These are phyloP conservation scores for Psittacula cyanocephala DNA, from an alignment of 2,113 vertebrate genomes.

Conservation along the genomic window DNA sequence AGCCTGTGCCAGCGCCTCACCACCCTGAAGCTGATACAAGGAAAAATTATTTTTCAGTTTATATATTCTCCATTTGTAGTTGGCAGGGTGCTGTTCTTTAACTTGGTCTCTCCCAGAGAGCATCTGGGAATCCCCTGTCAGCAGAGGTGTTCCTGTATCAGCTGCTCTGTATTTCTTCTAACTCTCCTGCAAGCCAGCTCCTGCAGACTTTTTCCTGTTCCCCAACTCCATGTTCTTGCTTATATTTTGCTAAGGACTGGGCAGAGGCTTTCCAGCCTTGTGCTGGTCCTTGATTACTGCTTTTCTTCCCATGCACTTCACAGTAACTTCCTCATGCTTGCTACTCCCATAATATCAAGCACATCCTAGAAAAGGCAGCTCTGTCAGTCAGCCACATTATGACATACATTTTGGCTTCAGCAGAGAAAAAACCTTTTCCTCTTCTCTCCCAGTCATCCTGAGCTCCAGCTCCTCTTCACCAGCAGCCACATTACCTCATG, in stretches of 20 bases:
- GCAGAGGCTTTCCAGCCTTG: neutral
- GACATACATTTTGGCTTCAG: constrained; percentile 47
- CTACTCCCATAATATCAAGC: neutral
- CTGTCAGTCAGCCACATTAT: constrained; percentile 25
- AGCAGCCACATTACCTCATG: constrained; percentile 50
- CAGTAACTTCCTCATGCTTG: neutral
- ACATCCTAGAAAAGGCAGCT: neutral
- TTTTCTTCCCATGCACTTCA: neutral
- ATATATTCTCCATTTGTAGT: neutral
- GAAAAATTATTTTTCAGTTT: neutral
- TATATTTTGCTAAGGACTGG: neutral
- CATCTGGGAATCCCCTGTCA: neutral
- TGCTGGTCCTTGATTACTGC: neutral
- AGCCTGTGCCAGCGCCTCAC: neutral
- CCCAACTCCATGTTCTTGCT: neutral
- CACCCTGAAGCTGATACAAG: neutral
- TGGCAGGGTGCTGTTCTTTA: neutral
- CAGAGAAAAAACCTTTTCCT: constrained; percentile 14
- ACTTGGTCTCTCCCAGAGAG: neutral
- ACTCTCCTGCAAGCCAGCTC: neutral
- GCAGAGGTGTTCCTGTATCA: neutral
- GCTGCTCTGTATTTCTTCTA: neutral
- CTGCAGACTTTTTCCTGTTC: neutral
- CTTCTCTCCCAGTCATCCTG: neutral
- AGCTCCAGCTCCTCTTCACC: constrained; percentile 37